Conservation (phyloP, 2,797 vertebrate species). For the Hafferia zeledoni region DNA sequence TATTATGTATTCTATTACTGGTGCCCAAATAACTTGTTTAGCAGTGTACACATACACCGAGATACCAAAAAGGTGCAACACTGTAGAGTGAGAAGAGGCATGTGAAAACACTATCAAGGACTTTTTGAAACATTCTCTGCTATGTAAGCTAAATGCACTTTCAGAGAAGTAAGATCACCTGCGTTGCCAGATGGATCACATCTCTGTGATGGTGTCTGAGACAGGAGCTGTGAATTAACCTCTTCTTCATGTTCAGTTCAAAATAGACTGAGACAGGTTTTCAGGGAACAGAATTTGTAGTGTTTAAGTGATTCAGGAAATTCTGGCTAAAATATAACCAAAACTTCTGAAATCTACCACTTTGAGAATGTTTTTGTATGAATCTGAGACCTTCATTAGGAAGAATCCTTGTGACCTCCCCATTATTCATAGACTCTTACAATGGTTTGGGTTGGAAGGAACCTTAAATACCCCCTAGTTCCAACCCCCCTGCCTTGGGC, state of each 20-base stretch:
- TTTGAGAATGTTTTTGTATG: not conserved
- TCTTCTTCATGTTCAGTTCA: not conserved
- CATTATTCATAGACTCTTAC: not conserved
- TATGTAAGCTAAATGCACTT: not conserved
- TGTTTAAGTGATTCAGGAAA: not conserved
- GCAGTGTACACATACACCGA: not conserved
- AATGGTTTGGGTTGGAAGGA: not conserved
- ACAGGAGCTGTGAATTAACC: not conserved
- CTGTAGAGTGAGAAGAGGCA: not conserved
- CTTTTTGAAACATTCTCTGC: not conserved
- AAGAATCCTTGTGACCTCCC: not conserved
- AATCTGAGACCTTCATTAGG: not conserved
- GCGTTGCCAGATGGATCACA: fast-evolving
- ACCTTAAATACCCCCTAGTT: not conserved
- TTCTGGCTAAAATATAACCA: fast-evolving
- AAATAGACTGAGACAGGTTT: not conserved
- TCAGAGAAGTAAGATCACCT: not conserved
- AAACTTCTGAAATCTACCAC: not conserved
- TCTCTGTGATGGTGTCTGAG: not conserved
- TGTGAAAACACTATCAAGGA: not conserved
- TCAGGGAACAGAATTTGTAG: not conserved
- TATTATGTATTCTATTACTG: not conserved
- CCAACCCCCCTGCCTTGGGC: not conserved
- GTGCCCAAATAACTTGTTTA: not conserved
- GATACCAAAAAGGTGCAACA: not conserved